Evolutionary conservation across 2,888 invertebrate species (phyloP).

Genomic region (Salticus scenicus): DNA sequence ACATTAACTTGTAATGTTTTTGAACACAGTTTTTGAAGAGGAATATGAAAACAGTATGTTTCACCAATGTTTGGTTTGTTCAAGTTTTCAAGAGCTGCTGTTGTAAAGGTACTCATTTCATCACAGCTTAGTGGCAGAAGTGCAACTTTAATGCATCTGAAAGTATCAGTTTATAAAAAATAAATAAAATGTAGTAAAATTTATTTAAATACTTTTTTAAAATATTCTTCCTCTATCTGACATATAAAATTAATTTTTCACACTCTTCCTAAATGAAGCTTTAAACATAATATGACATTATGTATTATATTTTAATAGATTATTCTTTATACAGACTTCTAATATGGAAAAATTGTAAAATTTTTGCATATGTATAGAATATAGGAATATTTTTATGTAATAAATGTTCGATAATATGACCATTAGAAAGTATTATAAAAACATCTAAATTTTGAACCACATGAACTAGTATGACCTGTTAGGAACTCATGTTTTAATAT

Average conservation of each 20-base stretch:
- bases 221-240: background rate
- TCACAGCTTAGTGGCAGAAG: conserved; percentile 81
- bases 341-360: too few relatives aligned
- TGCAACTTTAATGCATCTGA: conserved; percentile 85
- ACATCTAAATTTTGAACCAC: too few relatives aligned
- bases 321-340: too few relatives aligned
- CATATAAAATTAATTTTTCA: background rate
- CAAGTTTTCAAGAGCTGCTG: conserved; percentile 83
- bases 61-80: conserved; percentile 86
- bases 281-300: conserved; percentile 21
- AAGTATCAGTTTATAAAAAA: conserved; percentile 71
- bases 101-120: conserved; percentile 80
- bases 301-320: too few relatives aligned
- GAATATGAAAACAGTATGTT: conserved; percentile 85
- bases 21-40: conserved; percentile 85
- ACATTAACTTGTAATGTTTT: conserved; percentile 94
- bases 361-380: too few relatives aligned
- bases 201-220: background rate
- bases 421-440: too few relatives aligned
- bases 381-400: too few relatives aligned
- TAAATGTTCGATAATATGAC: too few relatives aligned
- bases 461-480: too few relatives aligned
- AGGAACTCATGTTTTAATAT: too few relatives aligned
- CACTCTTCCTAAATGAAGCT: background rate
- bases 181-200: background rate